These are phyloP conservation scores for Danaus melanippus DNA, from an alignment of 1,140 invertebrate species.

Conservation along the genomic window DNA sequence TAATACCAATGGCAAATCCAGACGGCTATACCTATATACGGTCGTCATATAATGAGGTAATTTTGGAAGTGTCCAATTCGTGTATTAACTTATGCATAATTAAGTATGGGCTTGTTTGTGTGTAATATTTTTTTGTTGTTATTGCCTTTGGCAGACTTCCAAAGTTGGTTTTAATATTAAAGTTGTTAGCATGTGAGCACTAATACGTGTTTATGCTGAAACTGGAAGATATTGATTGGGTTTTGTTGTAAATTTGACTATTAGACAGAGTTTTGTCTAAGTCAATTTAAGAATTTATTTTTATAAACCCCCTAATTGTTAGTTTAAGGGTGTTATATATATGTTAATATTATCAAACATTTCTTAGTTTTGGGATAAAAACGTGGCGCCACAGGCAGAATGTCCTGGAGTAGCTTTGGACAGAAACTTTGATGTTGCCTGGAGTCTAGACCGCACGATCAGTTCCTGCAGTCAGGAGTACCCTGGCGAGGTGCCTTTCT, in stretches of 20 bases:
- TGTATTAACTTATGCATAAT: constrained; percentile 1
- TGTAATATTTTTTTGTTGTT: neutral
- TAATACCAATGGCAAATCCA: constrained; percentile 55
- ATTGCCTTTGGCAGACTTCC: neutral
- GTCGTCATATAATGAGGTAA: too few species aligned
- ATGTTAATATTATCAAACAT: too few species aligned
- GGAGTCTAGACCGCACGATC: constrained; percentile 72
- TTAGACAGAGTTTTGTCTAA: too few species aligned
- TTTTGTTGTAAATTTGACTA: too few species aligned
- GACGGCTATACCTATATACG: constrained; percentile 31
- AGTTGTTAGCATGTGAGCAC: too few species aligned
- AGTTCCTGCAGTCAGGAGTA: constrained; percentile 79
- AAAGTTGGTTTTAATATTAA: too few species aligned
- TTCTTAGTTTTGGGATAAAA: constrained; percentile 72
- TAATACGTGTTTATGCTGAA: too few species aligned
- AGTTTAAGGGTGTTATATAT: too few species aligned
- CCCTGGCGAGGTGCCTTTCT: constrained; percentile 79
- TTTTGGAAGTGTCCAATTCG: neutral
- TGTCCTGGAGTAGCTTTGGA: constrained; percentile 76
- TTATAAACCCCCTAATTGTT: too few species aligned
- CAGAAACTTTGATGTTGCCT: constrained; percentile 77
- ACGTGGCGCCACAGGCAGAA: constrained; percentile 60
- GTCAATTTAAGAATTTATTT: too few species aligned
- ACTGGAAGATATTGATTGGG: too few species aligned
- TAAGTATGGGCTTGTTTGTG: neutral